phyloP scores from a whole-genome alignment of 1,140 invertebrate species.

The Argopecten irradians region DNA sequence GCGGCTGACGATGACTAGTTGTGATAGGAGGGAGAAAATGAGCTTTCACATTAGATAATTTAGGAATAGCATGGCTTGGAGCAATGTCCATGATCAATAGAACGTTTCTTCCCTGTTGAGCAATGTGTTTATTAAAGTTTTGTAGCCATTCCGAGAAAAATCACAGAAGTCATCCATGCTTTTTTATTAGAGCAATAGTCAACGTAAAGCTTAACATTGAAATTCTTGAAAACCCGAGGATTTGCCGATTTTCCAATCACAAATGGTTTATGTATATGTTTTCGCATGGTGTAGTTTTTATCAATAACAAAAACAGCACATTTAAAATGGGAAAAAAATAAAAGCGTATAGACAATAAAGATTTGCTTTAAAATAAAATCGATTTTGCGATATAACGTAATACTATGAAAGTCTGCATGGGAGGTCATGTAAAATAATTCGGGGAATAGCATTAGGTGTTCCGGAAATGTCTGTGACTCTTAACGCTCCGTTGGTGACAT shows the following conservation, averaged over 20 bases:
- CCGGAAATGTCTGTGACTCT: too few species aligned
- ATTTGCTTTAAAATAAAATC: too few species aligned
- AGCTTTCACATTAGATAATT: not conserved
- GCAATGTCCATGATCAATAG: slow-evolving; percentile 27
- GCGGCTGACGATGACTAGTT: slow-evolving; percentile 24
- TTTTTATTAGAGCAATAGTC: slow-evolving; percentile 17
- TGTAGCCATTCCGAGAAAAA: not conserved
- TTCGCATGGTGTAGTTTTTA: too few species aligned
- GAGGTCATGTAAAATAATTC: too few species aligned
- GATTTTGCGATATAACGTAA: too few species aligned
- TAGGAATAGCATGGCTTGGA: not conserved
- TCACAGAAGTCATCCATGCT: slow-evolving; percentile 1
- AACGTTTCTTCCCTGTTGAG: not conserved
- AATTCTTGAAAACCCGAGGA: not conserved
- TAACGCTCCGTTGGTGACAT: too few species aligned
- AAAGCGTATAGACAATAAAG: too few species aligned
- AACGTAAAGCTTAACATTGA: slow-evolving; percentile 24
- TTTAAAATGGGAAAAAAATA: too few species aligned
- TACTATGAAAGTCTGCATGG: too few species aligned
- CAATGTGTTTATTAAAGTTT: not conserved
- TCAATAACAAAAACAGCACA: too few species aligned
- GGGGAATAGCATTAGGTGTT: too few species aligned
- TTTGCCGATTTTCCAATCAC: slow-evolving; percentile 5
- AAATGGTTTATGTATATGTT: slow-evolving; percentile 25
- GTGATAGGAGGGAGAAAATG: slow-evolving; percentile 28